These are phyloP conservation scores for Chrysopilus asiliformis DNA, from an alignment of 2,888 invertebrate genomes.

Conservation along the genomic window DNA sequence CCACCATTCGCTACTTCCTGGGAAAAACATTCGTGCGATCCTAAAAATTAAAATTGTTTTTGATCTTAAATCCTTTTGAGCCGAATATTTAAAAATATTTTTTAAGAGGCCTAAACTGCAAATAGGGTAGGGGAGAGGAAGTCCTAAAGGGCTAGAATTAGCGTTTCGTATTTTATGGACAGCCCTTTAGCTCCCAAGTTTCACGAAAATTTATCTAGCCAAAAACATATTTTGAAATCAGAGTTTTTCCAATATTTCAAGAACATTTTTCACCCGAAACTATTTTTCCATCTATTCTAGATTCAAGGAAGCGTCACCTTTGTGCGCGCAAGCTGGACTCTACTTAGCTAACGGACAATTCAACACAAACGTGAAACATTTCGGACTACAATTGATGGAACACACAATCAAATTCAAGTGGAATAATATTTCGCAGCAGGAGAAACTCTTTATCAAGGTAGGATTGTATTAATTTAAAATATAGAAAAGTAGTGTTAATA, in stretches of 20 bases:
- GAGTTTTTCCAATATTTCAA: conserved; percentile 12
- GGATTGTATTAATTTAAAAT: conserved; percentile 10
- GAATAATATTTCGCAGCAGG: conserved; percentile 75
- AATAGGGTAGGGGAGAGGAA: no score
- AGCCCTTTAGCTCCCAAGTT: no score
- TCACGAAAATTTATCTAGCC: no score
- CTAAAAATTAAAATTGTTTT: no score
- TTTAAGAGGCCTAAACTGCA: no score
- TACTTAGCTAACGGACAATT: conserved; percentile 63
- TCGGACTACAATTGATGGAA: conserved; percentile 86
- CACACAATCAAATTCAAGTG: conserved; percentile 86
- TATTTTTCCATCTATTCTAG: conserved; percentile 16
- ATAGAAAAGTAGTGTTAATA: neutral
- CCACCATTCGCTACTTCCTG: no score
- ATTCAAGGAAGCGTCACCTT: conserved; percentile 74
- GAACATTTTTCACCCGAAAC: no score
- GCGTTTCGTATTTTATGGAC: no score
- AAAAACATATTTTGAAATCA: conserved; percentile 17
- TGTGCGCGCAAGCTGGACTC: conserved; percentile 78
- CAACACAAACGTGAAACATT: conserved; percentile 70
- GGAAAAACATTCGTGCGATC: no score
- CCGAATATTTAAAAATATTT: no score
- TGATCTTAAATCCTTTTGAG: no score
- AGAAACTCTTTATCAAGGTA: conserved; percentile 79
- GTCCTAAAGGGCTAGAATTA: no score